Conservation (phyloP, 2,113 vertebrate species). For the Rhadina sibilatrix region DNA sequence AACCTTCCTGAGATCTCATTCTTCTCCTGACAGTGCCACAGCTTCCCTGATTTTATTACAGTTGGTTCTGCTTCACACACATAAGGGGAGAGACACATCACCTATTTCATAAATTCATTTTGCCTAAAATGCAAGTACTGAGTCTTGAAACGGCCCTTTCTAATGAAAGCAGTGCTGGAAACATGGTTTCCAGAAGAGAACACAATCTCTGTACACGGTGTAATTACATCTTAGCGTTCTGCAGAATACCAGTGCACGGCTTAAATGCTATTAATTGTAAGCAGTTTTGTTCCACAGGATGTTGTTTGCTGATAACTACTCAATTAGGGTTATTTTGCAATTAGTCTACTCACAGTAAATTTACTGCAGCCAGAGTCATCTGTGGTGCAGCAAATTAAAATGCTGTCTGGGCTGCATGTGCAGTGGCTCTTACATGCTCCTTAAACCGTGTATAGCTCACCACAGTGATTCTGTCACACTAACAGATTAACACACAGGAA, state of each 20-base stretch:
- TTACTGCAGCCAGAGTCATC: slow-evolving; percentile 70
- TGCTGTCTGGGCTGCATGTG: slow-evolving; percentile 15
- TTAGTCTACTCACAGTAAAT: slow-evolving; percentile 81
- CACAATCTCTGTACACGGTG: slow-evolving; percentile 46
- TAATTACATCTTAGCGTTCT: slow-evolving; percentile 71
- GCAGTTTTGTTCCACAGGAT: slow-evolving; percentile 75
- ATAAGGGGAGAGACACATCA: not conserved
- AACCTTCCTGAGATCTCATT: not conserved
- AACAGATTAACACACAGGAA: not conserved
- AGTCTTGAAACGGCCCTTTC: not conserved
- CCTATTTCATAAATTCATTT: not conserved
- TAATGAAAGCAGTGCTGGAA: slow-evolving; percentile 42
- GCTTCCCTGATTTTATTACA: not conserved
- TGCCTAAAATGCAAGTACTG: not conserved
- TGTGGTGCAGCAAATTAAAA: slow-evolving; percentile 66
- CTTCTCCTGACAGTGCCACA: not conserved
- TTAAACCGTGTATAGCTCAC: slow-evolving; percentile 12
- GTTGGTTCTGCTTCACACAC: not conserved
- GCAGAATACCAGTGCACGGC: slow-evolving; percentile 66
- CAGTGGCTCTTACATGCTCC: slow-evolving; percentile 47
- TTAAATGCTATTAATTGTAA: slow-evolving; percentile 79
- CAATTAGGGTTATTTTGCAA: slow-evolving; percentile 83
- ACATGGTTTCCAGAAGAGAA: slow-evolving; percentile 55
- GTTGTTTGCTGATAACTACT: slow-evolving; percentile 78
- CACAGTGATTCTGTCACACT: not conserved